A percentile compares a stretch with the other conserved stretches of the same genome.
Conservation (phyloP, 2,113 vertebrate genomes). For the Grus americana region DNA sequence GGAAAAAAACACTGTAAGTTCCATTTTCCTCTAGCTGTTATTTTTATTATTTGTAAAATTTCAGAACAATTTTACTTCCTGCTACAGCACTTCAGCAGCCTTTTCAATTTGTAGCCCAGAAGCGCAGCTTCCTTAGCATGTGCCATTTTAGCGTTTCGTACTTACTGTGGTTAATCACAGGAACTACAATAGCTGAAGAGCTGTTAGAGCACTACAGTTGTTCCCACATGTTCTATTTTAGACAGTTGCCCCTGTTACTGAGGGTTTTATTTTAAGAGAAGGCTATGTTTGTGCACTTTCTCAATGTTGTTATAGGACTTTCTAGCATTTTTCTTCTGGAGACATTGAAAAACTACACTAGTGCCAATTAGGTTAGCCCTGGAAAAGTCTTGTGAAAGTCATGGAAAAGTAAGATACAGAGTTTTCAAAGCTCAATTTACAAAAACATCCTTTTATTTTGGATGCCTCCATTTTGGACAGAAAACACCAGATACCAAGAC, state of each 20-base stretch:
- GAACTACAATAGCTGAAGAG: not conserved
- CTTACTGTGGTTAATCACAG: not conserved
- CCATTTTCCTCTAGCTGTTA: not conserved
- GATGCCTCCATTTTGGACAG: not conserved
- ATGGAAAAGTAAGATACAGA: not conserved
- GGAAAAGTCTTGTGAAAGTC: not conserved
- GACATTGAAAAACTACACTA: not conserved
- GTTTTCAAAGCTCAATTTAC: not conserved
- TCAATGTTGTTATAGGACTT: not conserved
- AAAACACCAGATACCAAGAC: not conserved
- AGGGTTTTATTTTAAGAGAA: not conserved
- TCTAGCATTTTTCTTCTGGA: not conserved
- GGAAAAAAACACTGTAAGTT: not conserved
- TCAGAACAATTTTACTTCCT: not conserved
- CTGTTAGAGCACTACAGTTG: not conserved
- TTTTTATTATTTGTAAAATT: not conserved
- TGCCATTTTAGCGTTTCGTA: not conserved
- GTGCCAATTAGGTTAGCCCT: not conserved
- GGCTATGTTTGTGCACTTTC: not conserved
- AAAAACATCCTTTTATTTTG: not conserved
- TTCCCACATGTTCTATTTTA: not conserved
- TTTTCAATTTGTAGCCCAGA: not conserved
- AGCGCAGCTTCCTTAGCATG: not conserved
- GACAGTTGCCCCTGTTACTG: not conserved
- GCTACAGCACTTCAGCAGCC: not conserved